A percentile compares a stretch with the other conserved stretches of the same genome.
Evolutionary conservation across 2,888 invertebrate genomes (phyloP).

Genomic region (Bugulina stolonifera): DNA sequence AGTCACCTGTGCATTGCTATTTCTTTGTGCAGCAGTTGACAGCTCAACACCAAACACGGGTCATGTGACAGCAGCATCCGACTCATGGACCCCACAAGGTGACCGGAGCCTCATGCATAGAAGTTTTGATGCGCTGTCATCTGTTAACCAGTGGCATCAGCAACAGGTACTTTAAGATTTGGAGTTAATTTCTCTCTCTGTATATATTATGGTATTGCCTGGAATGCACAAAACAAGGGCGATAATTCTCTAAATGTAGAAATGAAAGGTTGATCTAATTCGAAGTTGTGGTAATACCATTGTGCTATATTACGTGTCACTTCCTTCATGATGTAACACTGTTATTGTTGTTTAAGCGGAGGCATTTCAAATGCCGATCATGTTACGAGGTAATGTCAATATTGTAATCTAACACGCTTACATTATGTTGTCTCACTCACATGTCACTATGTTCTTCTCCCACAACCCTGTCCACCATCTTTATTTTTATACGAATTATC

Average conservation of each 20-base stretch:
- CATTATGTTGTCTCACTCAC: neutral
- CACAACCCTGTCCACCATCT: too few relatives aligned
- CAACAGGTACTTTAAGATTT: constrained; percentile 19
- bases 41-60: neutral
- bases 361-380: neutral
- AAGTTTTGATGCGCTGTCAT: constrained; percentile 13
- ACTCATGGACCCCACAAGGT: neutral
- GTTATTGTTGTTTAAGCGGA: neutral
- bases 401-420: neutral
- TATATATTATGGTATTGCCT: too few relatives aligned
- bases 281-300: too few relatives aligned
- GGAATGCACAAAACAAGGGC: too few relatives aligned
- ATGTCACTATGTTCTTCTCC: too few relatives aligned
- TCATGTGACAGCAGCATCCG: neutral
- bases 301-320: too few relatives aligned
- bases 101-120: constrained; percentile 1
- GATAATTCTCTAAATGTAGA: too few relatives aligned
- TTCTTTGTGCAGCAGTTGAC: constrained; percentile 25
- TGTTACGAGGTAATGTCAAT: constrained; percentile 10
- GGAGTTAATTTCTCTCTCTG: too few relatives aligned
- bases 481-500: too few relatives aligned
- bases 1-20: too few relatives aligned
- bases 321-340: too few relatives aligned
- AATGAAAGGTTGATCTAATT: too few relatives aligned
- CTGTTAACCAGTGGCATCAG: constrained; percentile 19